Percentiles rank a stretch among this genome's conserved stretches.
Conservation (phyloP, 2,888 invertebrate species). For the Drosophila percnosoma region DNA sequence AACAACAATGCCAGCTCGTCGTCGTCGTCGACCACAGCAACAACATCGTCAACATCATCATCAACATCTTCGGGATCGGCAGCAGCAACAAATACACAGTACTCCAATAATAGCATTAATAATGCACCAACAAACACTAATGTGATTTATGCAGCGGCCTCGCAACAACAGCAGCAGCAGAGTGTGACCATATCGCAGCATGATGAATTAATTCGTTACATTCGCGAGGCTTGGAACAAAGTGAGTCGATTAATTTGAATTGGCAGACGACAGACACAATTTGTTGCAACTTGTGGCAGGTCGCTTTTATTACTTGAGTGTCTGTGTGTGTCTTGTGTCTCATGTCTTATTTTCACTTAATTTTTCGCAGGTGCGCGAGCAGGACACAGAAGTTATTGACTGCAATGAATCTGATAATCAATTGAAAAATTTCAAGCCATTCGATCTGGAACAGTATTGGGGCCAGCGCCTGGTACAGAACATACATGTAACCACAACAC, state of each 20-base stretch:
- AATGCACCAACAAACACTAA: slow-evolving; percentile 56
- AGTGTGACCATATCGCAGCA: slow-evolving; percentile 85
- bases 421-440: slow-evolving; percentile 91
- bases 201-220: slow-evolving; percentile 92
- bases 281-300: slow-evolving; percentile 46
- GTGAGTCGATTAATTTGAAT: slow-evolving; percentile 81
- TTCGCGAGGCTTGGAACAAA: slow-evolving; percentile 91
- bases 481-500: slow-evolving; percentile 84
- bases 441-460: slow-evolving; percentile 92
- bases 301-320: slow-evolving; percentile 17
- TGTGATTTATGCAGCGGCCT: slow-evolving; percentile 48
- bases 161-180: slow-evolving; percentile 51
- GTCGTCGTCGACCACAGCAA: slow-evolving; percentile 55
- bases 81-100: slow-evolving; percentile 60
- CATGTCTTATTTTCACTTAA: slow-evolving; percentile 7
- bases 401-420: slow-evolving; percentile 85
- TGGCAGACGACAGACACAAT: slow-evolving; percentile 21
- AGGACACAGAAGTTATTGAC: slow-evolving; percentile 85
- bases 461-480: slow-evolving; percentile 89
- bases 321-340: slow-evolving; percentile 2
- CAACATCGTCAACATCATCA: slow-evolving; percentile 65
- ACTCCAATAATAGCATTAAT: slow-evolving; percentile 72
- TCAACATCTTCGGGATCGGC: slow-evolving; percentile 64
- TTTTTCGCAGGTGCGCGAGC: slow-evolving; percentile 85
- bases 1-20: slow-evolving; percentile 75